These are phyloP conservation scores for Rhadinocentrus ornatus DNA, from an alignment of 2,797 vertebrate species.

Conservation along the genomic window DNA sequence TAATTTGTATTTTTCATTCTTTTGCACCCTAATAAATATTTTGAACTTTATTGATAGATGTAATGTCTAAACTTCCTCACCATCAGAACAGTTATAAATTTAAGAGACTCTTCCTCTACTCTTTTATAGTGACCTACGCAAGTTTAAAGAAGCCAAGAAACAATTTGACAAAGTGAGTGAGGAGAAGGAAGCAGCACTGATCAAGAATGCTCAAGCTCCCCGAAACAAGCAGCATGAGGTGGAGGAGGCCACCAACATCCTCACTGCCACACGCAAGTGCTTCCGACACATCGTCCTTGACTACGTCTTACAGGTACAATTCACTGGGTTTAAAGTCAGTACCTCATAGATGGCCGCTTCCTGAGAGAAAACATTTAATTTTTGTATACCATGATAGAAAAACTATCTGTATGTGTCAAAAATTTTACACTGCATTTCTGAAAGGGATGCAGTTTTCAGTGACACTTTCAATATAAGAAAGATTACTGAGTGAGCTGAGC, in stretches of 20 bases:
- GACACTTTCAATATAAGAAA: background rate
- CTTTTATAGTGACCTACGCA: slow-evolving; percentile 89
- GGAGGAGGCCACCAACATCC: slow-evolving; percentile 94
- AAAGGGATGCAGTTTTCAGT: slow-evolving; percentile 11
- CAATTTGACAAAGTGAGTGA: slow-evolving; percentile 99
- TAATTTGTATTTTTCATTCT: background rate
- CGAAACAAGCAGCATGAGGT: slow-evolving; percentile 97
- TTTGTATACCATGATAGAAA: background rate
- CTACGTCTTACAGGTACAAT: slow-evolving; percentile 91
- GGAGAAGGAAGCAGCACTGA: slow-evolving; percentile 95
- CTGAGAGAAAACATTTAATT: background rate
- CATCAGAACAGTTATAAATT: background rate
- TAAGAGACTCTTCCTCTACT: background rate
- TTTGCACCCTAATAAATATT: background rate
- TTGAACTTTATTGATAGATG: background rate
- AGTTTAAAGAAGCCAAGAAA: slow-evolving; percentile 98
- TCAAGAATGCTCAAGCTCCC: slow-evolving; percentile 94
- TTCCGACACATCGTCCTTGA: slow-evolving; percentile 97
- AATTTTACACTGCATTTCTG: slow-evolving; percentile 2
- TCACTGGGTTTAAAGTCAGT: background rate
- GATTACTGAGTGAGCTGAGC: background rate
- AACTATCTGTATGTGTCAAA: background rate
- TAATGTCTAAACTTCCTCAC: background rate
- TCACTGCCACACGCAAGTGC: slow-evolving; percentile 95
- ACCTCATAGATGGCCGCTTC: background rate